Base-by-base conservation (phyloP, 2,113 vertebrate genomes). In the Galbula dea region DNA sequence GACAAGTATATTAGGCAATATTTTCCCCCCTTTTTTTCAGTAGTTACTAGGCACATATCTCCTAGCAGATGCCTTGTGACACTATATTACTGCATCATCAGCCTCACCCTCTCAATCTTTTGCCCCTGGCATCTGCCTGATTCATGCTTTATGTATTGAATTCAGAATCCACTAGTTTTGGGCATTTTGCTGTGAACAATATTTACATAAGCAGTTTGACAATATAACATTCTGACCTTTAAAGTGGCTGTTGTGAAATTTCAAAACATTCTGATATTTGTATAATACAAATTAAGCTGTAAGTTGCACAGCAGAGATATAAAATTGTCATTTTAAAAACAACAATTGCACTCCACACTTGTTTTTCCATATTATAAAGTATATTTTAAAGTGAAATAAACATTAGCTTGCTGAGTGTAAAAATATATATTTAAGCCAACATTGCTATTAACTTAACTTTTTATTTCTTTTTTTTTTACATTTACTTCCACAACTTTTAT, bases 21-120 rank as follows among this genome's bases (percentile, higher is more conserved):
- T 49, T 71, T 41, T 36, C 7, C 4, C 46, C 10, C 15, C 15
- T 48, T 49, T 65, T 91, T 73, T 72, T 76, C 41, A 32, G 59
- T 97, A 95, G 96, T 95, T 97, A 97, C 80, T 87, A 97, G 97
- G 95, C 87, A 94, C 91, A 97, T 66, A 96, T 96, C 96, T 96
- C 96, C 97, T 98, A 98, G 93, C 77, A 96, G 96, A 97, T 93
- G 80, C 68, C 93, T 34, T 89, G 34, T 90, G 95, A 96, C 93
- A 95, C 94, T 98, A 86, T 96, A 97, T 97, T 97, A 97, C 94
- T 89, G 84, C 78, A 93, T 61, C 30, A 86, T 82, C 79, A 94
- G 58, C 72, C 90, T 62, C 39, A 46, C 55, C 74, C 90, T 67
- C 19, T 93, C 94, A 92, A 74, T 86, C 90, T 66, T 77, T 77